Percentiles rank a stretch among this genome's conserved stretches.
phyloP scores from a whole-genome alignment of 2,797 vertebrate species.

The Typhlichthys subterraneus region DNA sequence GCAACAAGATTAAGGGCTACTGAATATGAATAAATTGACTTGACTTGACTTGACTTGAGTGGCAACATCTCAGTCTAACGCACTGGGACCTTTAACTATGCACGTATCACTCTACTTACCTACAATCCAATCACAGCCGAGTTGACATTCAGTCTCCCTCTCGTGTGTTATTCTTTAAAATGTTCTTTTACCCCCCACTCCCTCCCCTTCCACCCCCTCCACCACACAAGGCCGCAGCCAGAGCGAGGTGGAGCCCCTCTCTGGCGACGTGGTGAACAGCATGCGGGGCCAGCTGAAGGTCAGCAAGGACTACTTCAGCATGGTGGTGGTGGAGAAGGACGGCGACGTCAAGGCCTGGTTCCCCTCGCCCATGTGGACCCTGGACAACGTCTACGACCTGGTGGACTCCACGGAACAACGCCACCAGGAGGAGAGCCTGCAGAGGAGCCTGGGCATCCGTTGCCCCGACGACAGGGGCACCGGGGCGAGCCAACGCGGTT shows the following conservation, averaged over 20 bases:
- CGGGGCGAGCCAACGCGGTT: constrained; percentile 44
- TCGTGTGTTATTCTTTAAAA: background rate
- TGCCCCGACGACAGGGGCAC: constrained; percentile 67
- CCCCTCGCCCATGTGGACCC: constrained; percentile 78
- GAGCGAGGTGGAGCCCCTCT: constrained; percentile 69
- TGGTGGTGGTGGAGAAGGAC: constrained; percentile 81
- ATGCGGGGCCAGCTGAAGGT: constrained; percentile 79
- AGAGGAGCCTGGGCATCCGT: constrained; percentile 75
- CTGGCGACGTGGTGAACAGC: constrained; percentile 63
- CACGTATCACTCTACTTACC: too few relatives aligned
- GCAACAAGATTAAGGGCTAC: too few relatives aligned
- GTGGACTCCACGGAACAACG: constrained; percentile 81
- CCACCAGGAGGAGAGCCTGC: constrained; percentile 75
- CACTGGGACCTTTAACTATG: too few relatives aligned
- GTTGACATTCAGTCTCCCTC: background rate
- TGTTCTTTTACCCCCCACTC: background rate
- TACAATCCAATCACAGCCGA: too few relatives aligned
- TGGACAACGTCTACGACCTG: constrained; percentile 79
- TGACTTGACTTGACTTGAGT: too few relatives aligned
- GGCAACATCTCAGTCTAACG: too few relatives aligned
- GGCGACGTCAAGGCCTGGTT: constrained; percentile 80
- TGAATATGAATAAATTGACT: too few relatives aligned
- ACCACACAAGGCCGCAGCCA: constrained; percentile 67
- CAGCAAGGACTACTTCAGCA: constrained; percentile 79
- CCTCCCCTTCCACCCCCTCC: too few relatives aligned